Evolutionary conservation across 2,888 invertebrate genomes (phyloP).

Genomic region (Dicranocentrus wangi): DNA sequence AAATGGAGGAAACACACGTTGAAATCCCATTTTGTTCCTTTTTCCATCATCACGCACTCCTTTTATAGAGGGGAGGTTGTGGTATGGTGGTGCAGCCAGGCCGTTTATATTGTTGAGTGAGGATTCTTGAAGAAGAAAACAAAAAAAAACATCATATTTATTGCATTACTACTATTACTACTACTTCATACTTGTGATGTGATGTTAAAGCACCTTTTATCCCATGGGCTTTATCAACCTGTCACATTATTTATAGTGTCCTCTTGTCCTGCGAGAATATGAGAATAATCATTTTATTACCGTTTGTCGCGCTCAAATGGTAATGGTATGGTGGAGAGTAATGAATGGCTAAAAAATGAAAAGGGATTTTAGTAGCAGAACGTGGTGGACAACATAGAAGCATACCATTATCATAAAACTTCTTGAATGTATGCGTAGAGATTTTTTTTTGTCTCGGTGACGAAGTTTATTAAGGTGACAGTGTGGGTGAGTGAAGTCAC

Average conservation of each 20-base stretch:
- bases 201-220: slow-evolving; percentile 11
- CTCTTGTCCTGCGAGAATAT: slow-evolving; percentile 49
- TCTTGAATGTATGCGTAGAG: too few species aligned
- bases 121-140: too few species aligned
- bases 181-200: too few species aligned
- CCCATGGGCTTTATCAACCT: not conserved
- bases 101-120: too few species aligned
- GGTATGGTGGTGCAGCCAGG: too few species aligned
- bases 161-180: not conserved
- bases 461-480: slow-evolving; percentile 66
- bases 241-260: slow-evolving; percentile 53
- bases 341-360: too few species aligned
- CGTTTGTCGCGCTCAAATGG: slow-evolving; percentile 54
- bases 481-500: slow-evolving; percentile 65
- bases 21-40: too few species aligned
- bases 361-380: too few species aligned
- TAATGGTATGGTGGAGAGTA: slow-evolving; percentile 44
- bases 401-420: too few species aligned
- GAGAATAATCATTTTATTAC: slow-evolving; percentile 46
- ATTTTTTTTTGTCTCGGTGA: slow-evolving; percentile 52
- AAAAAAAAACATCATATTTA: slow-evolving; percentile 24
- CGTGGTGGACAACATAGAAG: too few species aligned
- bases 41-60: too few species aligned
- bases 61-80: slow-evolving; percentile 52
- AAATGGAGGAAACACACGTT: too few species aligned